Percentiles rank a stretch among this genome's conserved stretches.
Conservation (phyloP, 2,888 invertebrate genomes). For the Dasysyrphus albostriatus region DNA sequence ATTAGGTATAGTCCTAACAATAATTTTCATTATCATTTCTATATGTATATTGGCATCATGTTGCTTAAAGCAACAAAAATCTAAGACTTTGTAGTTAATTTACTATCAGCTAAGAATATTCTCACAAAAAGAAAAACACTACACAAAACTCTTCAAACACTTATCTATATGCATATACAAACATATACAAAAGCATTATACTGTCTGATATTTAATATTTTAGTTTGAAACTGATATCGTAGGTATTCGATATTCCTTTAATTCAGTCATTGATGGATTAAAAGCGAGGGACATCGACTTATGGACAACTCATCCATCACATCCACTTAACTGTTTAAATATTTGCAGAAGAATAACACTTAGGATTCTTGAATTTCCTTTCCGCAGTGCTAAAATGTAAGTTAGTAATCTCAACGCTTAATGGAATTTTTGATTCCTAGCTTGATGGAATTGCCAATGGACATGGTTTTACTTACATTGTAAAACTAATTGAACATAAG, state of each 20-base stretch:
- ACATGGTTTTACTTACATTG: background rate
- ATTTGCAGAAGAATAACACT: slow-evolving; percentile 67
- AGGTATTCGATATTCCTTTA: slow-evolving; percentile 44
- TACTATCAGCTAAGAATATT: background rate
- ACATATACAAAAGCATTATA: background rate
- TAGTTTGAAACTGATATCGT: slow-evolving; percentile 58
- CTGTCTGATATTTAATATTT: slow-evolving; percentile 59
- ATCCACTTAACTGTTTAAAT: slow-evolving; percentile 75
- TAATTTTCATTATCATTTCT: too few relatives aligned
- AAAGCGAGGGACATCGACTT: slow-evolving; percentile 61
- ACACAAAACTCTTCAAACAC: background rate
- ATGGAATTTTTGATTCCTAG: slow-evolving; percentile 36
- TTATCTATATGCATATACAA: background rate
- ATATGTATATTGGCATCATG: too few relatives aligned
- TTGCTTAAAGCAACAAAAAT: background rate
- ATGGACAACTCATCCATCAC: slow-evolving; percentile 70
- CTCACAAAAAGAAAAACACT: background rate
- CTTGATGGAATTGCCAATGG: background rate
- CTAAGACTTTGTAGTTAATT: too few relatives aligned
- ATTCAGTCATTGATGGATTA: slow-evolving; percentile 71
- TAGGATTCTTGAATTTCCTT: slow-evolving; percentile 54
- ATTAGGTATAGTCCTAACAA: too few relatives aligned
- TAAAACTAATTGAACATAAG: slow-evolving; percentile 18
- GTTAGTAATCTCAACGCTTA: slow-evolving; percentile 54
- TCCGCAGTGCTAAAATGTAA: slow-evolving; percentile 26